phyloP scores from a whole-genome alignment of 1,140 invertebrate species.

The Meloidogyne hapla region DNA sequence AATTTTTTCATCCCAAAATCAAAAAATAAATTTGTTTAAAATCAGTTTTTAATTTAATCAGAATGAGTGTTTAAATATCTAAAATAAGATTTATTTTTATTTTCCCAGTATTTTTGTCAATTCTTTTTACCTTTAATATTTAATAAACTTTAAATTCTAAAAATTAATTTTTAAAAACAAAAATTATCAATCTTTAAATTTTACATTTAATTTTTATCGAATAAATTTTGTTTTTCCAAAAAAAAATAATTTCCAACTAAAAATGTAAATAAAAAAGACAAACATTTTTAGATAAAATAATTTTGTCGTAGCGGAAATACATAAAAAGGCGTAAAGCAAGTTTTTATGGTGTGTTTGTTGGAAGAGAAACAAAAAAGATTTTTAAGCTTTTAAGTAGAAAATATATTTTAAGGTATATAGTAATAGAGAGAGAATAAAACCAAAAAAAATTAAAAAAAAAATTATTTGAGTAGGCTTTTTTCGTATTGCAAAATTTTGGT shows the following conservation, averaged over 20 bases:
- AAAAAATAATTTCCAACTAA: neutral
- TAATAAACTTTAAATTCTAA: too few species aligned
- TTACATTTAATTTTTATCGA: neutral
- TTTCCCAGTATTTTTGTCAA: too few species aligned
- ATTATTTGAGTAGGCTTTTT: neutral
- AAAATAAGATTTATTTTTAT: too few species aligned
- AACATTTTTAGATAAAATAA: neutral
- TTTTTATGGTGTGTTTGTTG: neutral
- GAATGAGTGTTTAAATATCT: too few species aligned
- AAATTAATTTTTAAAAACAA: too few species aligned
- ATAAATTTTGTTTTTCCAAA: slow-evolving; percentile 4
- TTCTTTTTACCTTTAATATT: too few species aligned
- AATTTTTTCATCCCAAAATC: too few species aligned
- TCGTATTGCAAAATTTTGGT: neutral
- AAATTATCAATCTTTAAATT: too few species aligned
- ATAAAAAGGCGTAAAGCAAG: slow-evolving; percentile 1
- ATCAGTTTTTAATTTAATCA: too few species aligned
- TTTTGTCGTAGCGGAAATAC: neutral
- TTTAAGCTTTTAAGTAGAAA: slow-evolving; percentile 2
- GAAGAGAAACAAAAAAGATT: neutral
- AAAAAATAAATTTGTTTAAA: too few species aligned
- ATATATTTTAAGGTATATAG: neutral
- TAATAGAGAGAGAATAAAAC: neutral
- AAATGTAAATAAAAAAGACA: slow-evolving; percentile 1
- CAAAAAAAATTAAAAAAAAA: neutral